These are phyloP conservation scores for Dione juno DNA, from an alignment of 2,888 invertebrate genomes.

Conservation along the genomic window DNA sequence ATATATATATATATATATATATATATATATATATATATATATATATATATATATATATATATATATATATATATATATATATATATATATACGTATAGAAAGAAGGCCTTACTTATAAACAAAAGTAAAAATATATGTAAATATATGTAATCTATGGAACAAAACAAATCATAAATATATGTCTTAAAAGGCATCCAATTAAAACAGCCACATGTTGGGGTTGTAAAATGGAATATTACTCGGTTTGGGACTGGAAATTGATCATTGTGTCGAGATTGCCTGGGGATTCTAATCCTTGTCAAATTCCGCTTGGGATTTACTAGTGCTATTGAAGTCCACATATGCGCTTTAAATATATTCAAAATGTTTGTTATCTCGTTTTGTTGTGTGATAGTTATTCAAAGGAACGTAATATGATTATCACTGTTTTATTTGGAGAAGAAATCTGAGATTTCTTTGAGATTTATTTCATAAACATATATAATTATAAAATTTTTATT, in stretches of 20 bases:
- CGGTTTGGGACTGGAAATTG: slow-evolving; percentile 71
- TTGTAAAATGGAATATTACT: slow-evolving; percentile 70
- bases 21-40: no score
- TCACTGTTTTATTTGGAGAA: not conserved
- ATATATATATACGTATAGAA: no score
- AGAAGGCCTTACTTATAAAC: not conserved
- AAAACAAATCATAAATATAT: slow-evolving; percentile 40
- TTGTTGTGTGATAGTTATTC: not conserved
- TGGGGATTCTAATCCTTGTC: slow-evolving; percentile 65
- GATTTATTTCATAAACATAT: no score
- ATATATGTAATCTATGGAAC: slow-evolving; percentile 26
- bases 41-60: no score
- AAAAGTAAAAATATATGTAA: not conserved
- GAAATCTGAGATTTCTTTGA: no score
- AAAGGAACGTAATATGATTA: not conserved
- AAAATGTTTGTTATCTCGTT: not conserved
- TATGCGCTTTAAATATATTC: slow-evolving; percentile 26
- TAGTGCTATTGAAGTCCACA: slow-evolving; percentile 28
- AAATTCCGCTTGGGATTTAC: slow-evolving; percentile 54
- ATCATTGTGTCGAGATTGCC: slow-evolving; percentile 61
- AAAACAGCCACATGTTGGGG: slow-evolving; percentile 52
- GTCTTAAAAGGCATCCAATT: slow-evolving; percentile 47
- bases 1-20: no score
- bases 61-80: not conserved
- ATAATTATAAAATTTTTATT: no score